Evolutionary conservation across 2,797 vertebrate genomes (phyloP).

Genomic region (Delichon dasypus): DNA sequence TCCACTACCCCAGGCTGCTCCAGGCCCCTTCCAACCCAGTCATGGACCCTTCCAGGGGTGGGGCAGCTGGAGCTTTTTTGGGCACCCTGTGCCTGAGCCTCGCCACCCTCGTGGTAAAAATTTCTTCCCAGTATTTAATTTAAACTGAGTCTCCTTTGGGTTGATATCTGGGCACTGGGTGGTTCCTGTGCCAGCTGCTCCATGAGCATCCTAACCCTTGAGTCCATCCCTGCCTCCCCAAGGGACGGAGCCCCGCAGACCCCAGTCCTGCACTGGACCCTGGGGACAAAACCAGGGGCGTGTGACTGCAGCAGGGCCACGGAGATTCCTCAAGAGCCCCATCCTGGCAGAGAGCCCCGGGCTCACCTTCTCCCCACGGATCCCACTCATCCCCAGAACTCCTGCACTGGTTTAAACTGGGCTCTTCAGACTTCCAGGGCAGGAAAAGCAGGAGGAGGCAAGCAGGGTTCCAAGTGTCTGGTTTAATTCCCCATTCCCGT

Average conservation of each 20-base stretch:
- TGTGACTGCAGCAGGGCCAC: not conserved
- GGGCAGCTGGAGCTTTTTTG: not conserved
- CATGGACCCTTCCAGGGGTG: not conserved
- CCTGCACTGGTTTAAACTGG: not conserved
- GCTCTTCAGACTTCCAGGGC: not conserved
- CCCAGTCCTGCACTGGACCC: accelerated
- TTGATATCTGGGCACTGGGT: accelerated
- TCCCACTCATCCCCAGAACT: not conserved
- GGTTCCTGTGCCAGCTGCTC: not conserved
- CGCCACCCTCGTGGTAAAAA: accelerated
- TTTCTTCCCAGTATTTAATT: not conserved
- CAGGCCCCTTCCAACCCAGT: accelerated
- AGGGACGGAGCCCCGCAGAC: no score
- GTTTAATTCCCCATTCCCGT: not conserved
- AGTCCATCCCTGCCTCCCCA: not conserved
- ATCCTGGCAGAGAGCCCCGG: accelerated
- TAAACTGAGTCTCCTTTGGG: not conserved
- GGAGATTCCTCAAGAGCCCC: not conserved
- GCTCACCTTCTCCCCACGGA: not conserved
- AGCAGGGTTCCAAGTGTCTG: not conserved
- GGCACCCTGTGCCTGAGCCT: not conserved
- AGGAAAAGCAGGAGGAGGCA: not conserved
- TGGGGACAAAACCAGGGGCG: accelerated
- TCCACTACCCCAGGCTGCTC: accelerated
- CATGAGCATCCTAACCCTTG: accelerated